Evolutionary conservation across 2,888 invertebrate species (phyloP), one percentile per base, ranked within the genome.

Genomic region (Drosophila paranaensis): DNA sequence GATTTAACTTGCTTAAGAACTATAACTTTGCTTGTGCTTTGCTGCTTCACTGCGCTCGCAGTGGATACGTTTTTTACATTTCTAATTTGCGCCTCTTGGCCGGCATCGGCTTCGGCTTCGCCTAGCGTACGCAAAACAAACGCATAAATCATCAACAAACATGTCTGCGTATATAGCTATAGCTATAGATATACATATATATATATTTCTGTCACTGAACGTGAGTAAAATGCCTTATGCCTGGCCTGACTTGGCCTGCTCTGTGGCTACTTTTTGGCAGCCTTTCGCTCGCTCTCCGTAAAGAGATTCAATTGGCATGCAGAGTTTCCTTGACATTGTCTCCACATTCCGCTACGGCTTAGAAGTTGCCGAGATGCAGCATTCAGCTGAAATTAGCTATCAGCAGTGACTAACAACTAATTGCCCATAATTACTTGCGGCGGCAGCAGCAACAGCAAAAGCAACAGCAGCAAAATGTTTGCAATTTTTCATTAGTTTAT

Each of bases 341-440:
- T 55, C 54, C 9, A 42, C 65, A 83, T 88, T 73, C 84, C 81
- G 61, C 14, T 40, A 14, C 11, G 51, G 55, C 68, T 67, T 72
- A 72, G 71, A 87, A 79, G 77, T 69, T 58, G 76, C 84, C 88
- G 53, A 35, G 75, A 66, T 66, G 45, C 61, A 40, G 27, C 46
- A 42, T 48, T 48, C n/a, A 25, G 13, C 30, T 1, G 6, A 51
- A 20, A 51, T 61, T 45, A 69, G 60, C 45, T 46, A 55, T 30
- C 64, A 56, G 42, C 74, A 53, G 30, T 58, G 55, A 57, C 51
- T 53, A 76, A 61, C 35, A 61, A 43, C 74, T 89, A 89, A 84
- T 84, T 88, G 85, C 68, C 80, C 51, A 77, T 88, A 84, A 88
- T 89, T 84, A 70, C 58, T 77, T 72, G 56, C 56, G 66, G 76